phyloP scores from a whole-genome alignment of 2,888 invertebrate species.

The Ypsolopha scabrella region DNA sequence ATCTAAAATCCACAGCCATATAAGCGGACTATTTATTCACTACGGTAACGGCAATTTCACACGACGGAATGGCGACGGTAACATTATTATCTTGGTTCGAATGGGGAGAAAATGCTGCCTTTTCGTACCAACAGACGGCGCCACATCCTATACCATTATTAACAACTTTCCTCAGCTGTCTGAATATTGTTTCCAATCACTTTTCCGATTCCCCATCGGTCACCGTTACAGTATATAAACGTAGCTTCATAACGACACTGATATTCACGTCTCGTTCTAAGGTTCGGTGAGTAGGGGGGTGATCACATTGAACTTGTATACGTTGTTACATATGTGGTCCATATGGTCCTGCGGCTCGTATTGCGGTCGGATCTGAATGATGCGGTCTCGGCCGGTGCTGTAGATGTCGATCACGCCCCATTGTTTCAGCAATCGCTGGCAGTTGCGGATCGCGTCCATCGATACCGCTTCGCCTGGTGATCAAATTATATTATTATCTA shows the following conservation, averaged over 20 bases:
- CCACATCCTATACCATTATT: no score
- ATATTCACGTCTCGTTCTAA: neutral
- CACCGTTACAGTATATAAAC: no score
- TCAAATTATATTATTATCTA: neutral
- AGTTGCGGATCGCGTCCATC: constrained; percentile 88
- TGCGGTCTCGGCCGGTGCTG: constrained; percentile 31
- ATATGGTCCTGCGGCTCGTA: constrained; percentile 26
- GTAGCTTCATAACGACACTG: no score
- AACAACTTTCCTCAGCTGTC: no score
- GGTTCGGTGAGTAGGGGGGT: constrained; percentile 28
- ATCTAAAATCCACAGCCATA: constrained; percentile 8
- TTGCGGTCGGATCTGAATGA: constrained; percentile 27
- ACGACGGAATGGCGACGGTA: neutral
- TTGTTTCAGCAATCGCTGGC: constrained; percentile 82
- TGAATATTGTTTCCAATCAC: no score
- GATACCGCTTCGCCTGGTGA: constrained; percentile 87
- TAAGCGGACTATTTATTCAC: neutral
- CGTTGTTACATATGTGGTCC: constrained; percentile 27
- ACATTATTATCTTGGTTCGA: neutral
- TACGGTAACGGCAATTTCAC: neutral
- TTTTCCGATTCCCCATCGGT: no score
- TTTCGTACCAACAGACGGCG: no score
- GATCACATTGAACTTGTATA: constrained; percentile 44
- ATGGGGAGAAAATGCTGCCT: no score
- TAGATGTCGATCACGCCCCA: constrained; percentile 81